These are phyloP conservation scores for Anas georgica DNA, from an alignment of 2,797 vertebrate species.

Conservation along the genomic window DNA sequence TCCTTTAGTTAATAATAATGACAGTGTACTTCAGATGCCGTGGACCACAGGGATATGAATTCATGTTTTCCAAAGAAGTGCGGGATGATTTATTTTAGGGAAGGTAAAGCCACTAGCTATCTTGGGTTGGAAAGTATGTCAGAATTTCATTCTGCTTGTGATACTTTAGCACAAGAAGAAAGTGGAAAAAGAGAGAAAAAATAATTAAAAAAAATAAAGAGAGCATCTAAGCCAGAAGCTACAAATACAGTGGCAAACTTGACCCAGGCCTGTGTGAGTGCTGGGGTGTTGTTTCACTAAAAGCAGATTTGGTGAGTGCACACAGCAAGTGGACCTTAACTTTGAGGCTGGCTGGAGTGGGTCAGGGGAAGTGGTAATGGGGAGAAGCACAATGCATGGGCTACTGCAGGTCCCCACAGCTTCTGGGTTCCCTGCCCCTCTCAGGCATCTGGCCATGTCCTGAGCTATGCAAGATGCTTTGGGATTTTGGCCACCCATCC, in stretches of 20 bases:
- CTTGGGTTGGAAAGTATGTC: background rate
- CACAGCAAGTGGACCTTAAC: background rate
- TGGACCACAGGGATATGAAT: background rate
- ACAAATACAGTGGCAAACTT: background rate
- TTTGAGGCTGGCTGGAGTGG: background rate
- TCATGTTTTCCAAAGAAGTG: background rate
- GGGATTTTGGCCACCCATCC: background rate
- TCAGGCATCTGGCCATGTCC: background rate
- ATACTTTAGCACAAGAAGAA: background rate
- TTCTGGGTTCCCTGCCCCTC: background rate
- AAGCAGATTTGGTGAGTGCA: background rate
- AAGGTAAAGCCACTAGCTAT: background rate
- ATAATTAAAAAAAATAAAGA: background rate
- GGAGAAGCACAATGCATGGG: background rate
- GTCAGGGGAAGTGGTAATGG: background rate
- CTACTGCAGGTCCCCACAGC: background rate
- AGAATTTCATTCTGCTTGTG: constrained; percentile 1
- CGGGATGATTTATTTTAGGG: background rate
- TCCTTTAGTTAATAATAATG: background rate
- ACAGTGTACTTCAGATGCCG: background rate
- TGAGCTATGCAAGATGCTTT: background rate
- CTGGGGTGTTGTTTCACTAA: background rate
- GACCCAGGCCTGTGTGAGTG: background rate
- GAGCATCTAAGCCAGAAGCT: background rate
- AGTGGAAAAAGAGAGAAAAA: background rate